Conservation (phyloP, 2,888 invertebrate genomes). For the Rhamphomyia laevipes region DNA sequence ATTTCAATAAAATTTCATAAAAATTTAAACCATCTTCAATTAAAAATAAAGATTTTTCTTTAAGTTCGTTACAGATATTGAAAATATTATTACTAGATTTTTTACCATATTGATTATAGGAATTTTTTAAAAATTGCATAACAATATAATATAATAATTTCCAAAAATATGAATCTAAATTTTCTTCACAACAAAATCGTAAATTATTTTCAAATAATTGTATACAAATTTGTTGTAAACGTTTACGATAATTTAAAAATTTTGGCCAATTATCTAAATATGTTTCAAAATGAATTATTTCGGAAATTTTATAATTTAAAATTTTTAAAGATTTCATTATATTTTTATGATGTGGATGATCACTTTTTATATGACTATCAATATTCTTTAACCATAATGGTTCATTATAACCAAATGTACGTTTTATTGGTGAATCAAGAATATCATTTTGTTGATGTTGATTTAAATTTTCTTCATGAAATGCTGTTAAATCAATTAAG, state of each 20-base stretch:
- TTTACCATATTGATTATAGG: slow-evolving; percentile 41
- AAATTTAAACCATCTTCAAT: slow-evolving; percentile 71
- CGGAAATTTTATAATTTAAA: background rate
- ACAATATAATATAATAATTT: slow-evolving; percentile 80
- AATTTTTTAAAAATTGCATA: slow-evolving; percentile 66
- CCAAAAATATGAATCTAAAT: slow-evolving; percentile 86
- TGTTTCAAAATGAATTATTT: background rate
- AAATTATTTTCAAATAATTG: slow-evolving; percentile 63
- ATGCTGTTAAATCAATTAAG: no score
- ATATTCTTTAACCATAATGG: no score
- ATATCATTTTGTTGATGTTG: no score
- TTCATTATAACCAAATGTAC: no score
- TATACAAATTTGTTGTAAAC: slow-evolving; percentile 54
- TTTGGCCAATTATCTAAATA: slow-evolving; percentile 48
- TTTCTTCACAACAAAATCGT: slow-evolving; percentile 75
- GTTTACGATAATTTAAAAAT: slow-evolving; percentile 47
- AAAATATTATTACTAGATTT: slow-evolving; percentile 31
- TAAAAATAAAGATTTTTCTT: slow-evolving; percentile 43
- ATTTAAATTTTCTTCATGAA: no score
- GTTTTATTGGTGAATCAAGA: no score
- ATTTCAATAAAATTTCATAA: slow-evolving; percentile 61
- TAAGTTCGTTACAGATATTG: slow-evolving; percentile 51
- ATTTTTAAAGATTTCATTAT: background rate
- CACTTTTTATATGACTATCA: no score
- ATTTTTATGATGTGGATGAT: no score